Conservation (phyloP, 2,113 vertebrate species). For the Harpagus bidentatus region DNA sequence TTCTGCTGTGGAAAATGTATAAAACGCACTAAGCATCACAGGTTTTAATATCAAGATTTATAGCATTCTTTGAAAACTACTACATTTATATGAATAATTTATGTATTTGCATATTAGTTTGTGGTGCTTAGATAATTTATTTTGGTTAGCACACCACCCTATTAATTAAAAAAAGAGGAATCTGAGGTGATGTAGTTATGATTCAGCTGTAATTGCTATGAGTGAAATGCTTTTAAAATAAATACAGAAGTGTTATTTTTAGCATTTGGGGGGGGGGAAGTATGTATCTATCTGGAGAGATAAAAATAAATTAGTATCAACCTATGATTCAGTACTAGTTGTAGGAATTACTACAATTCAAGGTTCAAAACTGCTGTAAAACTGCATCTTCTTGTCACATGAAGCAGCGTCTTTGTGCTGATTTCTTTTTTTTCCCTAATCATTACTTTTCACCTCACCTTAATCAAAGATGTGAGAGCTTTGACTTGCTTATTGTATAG, state of each 20-base stretch:
- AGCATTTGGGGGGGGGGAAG: neutral
- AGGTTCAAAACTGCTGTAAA: neutral
- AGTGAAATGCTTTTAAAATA: neutral
- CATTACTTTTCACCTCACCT: neutral
- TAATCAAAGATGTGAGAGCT: neutral
- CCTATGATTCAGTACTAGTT: neutral
- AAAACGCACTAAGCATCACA: neutral
- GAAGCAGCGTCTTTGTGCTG: neutral
- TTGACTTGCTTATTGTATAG: neutral
- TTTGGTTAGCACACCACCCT: neutral
- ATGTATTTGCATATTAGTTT: neutral
- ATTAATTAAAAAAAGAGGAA: neutral
- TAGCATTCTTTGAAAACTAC: neutral
- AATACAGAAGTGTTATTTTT: neutral
- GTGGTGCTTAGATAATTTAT: neutral
- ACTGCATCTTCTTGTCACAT: neutral
- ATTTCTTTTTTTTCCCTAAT: neutral
- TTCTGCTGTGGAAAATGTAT: neutral
- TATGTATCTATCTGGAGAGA: neutral
- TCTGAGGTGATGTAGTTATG: neutral
- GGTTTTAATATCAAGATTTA: neutral
- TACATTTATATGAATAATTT: neutral
- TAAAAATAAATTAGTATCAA: neutral
- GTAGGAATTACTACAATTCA: neutral
- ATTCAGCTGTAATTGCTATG: neutral